Conservation (phyloP, 2,888 invertebrate species). For the Tribolium freemani region DNA sequence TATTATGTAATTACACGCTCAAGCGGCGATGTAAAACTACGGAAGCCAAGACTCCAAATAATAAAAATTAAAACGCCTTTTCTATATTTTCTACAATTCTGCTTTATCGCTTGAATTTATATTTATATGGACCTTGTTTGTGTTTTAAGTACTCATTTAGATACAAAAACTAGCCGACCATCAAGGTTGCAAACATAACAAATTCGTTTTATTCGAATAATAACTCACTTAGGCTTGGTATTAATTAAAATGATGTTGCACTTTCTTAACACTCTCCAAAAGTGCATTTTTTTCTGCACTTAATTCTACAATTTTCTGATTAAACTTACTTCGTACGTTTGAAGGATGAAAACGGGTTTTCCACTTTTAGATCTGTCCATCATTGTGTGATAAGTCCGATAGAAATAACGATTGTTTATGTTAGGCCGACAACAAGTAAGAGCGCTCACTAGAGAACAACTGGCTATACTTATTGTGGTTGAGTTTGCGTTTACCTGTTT, state of each 20-base stretch:
- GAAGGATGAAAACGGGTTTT: slow-evolving; percentile 73
- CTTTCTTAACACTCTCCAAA: not conserved
- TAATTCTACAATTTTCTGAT: not conserved
- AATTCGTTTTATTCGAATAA: not conserved
- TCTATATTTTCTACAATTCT: not conserved
- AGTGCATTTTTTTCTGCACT: too few species aligned
- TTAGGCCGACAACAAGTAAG: slow-evolving; percentile 22
- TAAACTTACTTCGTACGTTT: slow-evolving; percentile 75
- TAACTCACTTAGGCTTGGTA: too few species aligned
- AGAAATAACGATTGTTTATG: slow-evolving; percentile 22
- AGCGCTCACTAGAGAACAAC: slow-evolving; percentile 24
- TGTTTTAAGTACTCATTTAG: slow-evolving; percentile 1
- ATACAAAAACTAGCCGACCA: not conserved
- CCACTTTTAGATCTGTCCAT: slow-evolving; percentile 41
- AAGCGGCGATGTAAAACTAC: slow-evolving; percentile 29
- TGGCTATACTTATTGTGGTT: slow-evolving; percentile 27
- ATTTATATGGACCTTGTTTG: not conserved
- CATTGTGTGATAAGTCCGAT: slow-evolving; percentile 10
- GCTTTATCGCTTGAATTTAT: not conserved
- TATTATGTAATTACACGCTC: slow-evolving; percentile 41
- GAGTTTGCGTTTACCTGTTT: slow-evolving; percentile 44
- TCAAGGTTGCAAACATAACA: slow-evolving; percentile 16
- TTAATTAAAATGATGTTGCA: not conserved
- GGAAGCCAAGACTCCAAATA: slow-evolving; percentile 17
- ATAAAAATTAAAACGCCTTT: not conserved